Evolutionary conservation across 2,113 vertebrate genomes (phyloP).

Genomic region (Xyrauchen texanus): DNA sequence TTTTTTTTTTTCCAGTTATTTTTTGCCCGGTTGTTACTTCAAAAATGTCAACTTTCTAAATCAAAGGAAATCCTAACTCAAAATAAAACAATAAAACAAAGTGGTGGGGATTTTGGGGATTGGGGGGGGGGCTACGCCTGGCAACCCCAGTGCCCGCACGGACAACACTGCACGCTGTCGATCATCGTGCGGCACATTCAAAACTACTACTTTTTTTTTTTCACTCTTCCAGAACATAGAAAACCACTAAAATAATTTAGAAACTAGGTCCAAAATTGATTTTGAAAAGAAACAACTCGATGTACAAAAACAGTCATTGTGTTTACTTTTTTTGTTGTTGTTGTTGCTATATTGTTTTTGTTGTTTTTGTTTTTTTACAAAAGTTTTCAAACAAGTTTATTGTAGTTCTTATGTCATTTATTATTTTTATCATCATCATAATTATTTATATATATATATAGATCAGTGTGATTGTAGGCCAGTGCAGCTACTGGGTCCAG

Average conservation of each 20-base stretch:
- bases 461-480: constrained; percentile 98
- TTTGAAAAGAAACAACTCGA: constrained; percentile 91
- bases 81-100: constrained; percentile 64
- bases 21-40: constrained; percentile 68
- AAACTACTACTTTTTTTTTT: constrained; percentile 71
- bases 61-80: constrained; percentile 58
- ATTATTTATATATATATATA: constrained; percentile 69
- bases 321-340: constrained; percentile 60
- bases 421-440: constrained; percentile 55
- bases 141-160: constrained; percentile 78
- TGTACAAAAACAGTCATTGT: constrained; percentile 97
- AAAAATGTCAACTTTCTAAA: constrained; percentile 81
- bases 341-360: no score
- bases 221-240: constrained; percentile 86
- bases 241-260: constrained; percentile 99
- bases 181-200: constrained; percentile 86
- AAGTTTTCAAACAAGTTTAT: constrained; percentile 85
- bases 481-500: constrained; percentile 96
- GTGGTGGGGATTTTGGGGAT: constrained; percentile 65
- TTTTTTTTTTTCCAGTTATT: constrained; percentile 43
- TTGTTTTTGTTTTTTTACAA: constrained; percentile 81
- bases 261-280: constrained; percentile 97
- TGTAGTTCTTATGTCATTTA: constrained; percentile 78
- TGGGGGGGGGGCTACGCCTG: constrained; percentile 86
- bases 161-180: constrained; percentile 79